A percentile compares a stretch with the other conserved stretches of the same genome.
phyloP scores from a whole-genome alignment of 1,140 invertebrate species.

The Drosophila nannoptera region DNA sequence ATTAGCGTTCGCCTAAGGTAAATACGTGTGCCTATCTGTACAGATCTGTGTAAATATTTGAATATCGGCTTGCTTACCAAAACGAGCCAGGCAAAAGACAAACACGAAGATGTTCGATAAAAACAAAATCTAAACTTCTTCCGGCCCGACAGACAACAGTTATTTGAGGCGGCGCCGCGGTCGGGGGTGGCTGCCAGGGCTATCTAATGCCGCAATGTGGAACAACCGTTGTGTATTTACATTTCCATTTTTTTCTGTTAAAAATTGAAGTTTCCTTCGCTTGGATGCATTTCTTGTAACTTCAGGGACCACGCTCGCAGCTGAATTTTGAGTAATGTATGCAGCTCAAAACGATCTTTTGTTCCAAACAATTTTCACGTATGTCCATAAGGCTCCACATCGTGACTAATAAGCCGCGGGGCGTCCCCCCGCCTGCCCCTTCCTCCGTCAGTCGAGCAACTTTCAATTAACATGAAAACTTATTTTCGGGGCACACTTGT shows the following conservation, averaged over 20 bases:
- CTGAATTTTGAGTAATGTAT: no score
- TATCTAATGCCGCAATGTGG: no score
- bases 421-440: slow-evolving; percentile 45
- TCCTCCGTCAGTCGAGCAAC: slow-evolving; percentile 36
- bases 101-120: slow-evolving; percentile 51
- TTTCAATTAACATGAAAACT: slow-evolving; percentile 69
- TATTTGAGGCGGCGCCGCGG: slow-evolving; percentile 53
- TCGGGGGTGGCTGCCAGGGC: no score
- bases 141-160: slow-evolving; percentile 42
- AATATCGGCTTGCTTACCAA: slow-evolving; percentile 46
- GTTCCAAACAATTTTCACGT: slow-evolving; percentile 54
- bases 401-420: slow-evolving; percentile 73
- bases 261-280: no score
- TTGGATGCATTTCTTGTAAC: no score
- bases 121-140: slow-evolving; percentile 49
- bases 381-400: slow-evolving; percentile 47
- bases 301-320: no score
- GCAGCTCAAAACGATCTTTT: slow-evolving; percentile 17
- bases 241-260: no score
- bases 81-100: slow-evolving; percentile 25
- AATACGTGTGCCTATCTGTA: slow-evolving; percentile 53
- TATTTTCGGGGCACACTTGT: slow-evolving; percentile 19
- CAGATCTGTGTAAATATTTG: slow-evolving; percentile 69
- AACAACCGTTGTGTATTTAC: no score
- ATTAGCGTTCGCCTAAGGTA: slow-evolving; percentile 53